These are phyloP conservation scores for Astyanax mexicanus DNA, from an alignment of 2,797 vertebrate species.

Conservation along the genomic window DNA sequence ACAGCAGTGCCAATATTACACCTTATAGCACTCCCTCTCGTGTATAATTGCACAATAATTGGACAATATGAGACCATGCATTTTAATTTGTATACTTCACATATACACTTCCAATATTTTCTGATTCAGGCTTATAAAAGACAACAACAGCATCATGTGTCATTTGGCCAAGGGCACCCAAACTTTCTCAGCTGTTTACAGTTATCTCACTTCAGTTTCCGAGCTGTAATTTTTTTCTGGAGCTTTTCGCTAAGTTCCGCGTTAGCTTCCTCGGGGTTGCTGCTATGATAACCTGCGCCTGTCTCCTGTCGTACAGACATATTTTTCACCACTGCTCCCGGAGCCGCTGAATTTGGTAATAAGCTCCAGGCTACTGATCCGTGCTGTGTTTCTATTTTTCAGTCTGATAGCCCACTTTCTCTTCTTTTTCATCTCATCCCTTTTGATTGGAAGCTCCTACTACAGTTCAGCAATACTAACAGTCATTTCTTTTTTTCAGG, in stretches of 20 bases:
- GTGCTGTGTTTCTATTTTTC: conserved; percentile 9
- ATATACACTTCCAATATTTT: too few relatives aligned
- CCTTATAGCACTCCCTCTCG: too few relatives aligned
- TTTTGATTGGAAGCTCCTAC: conserved; percentile 9
- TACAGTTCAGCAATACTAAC: background rate
- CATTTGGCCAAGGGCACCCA: too few relatives aligned
- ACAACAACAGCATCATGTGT: too few relatives aligned
- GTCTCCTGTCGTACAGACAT: background rate
- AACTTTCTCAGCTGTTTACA: too few relatives aligned
- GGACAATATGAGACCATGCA: too few relatives aligned
- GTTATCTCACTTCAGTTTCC: background rate
- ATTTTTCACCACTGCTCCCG: background rate
- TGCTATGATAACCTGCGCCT: background rate
- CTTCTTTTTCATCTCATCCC: background rate
- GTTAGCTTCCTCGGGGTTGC: background rate
- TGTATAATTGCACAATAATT: too few relatives aligned
- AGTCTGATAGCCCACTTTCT: background rate
- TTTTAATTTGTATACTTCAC: too few relatives aligned
- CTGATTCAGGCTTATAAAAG: too few relatives aligned
- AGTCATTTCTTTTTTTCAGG: background rate
- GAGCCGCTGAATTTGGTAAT: background rate
- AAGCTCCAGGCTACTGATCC: background rate
- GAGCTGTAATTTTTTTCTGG: background rate
- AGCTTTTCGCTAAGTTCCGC: background rate
- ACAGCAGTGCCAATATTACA: too few relatives aligned